Conservation (phyloP, 2,797 vertebrate species). For the Tarsius wallacei region DNA sequence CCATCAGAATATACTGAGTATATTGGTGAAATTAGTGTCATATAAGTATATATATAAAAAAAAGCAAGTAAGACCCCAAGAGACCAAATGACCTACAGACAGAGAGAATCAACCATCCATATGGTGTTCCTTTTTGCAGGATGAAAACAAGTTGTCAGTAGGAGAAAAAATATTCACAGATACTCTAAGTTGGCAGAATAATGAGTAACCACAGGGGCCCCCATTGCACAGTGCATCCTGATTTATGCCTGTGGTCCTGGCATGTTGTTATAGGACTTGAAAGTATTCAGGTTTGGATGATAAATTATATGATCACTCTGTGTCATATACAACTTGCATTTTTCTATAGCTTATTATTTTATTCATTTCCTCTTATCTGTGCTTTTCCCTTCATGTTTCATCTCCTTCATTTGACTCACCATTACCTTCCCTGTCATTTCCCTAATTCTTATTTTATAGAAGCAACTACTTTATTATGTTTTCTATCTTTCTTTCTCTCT, state of each 20-base stretch:
- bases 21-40: neutral
- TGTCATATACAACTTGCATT: neutral
- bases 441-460: conserved; percentile 23
- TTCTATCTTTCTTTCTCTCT: too few relatives aligned
- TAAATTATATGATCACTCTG: neutral
- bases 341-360: conserved; percentile 1
- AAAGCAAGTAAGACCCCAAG: neutral
- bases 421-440: neutral
- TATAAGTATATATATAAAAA: neutral
- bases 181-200: neutral
- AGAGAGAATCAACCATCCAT: neutral
- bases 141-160: conserved; percentile 20
- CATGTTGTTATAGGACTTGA: neutral
- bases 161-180: neutral
- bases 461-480: neutral
- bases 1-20: conserved; percentile 29
- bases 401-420: conserved; percentile 1
- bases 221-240: neutral
- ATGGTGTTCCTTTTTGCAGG: neutral
- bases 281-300: too few relatives aligned
- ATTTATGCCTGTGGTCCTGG: neutral
- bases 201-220: neutral
- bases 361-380: neutral
- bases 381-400: neutral
- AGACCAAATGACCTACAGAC: neutral